These are phyloP conservation scores for Megalops cyprinoides DNA, from an alignment of 2,797 vertebrate genomes.

Conservation along the genomic window DNA sequence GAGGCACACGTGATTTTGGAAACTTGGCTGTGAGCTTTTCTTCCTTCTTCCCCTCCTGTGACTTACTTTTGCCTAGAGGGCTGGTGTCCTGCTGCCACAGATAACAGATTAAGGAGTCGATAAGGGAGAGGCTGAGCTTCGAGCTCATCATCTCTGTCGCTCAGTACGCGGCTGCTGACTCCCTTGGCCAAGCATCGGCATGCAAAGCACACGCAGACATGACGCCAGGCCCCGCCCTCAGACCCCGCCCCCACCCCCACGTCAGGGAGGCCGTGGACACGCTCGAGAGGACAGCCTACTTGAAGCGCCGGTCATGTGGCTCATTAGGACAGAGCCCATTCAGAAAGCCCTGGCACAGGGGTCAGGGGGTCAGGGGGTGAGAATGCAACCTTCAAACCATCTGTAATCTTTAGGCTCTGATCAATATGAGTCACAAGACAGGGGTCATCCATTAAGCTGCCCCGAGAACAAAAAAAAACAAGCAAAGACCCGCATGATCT, in stretches of 20 bases:
- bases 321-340: conserved; percentile 13
- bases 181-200: too few relatives aligned
- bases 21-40: not conserved
- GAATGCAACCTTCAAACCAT: conserved; percentile 43
- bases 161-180: not conserved
- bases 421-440: conserved; percentile 47
- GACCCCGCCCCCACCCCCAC: not conserved
- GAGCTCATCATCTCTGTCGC: not conserved
- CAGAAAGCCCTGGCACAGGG: conserved; percentile 38
- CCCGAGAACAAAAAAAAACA: conserved; percentile 19
- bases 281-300: not conserved
- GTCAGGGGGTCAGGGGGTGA: conserved; percentile 49
- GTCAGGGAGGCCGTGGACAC: not conserved
- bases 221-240: too few relatives aligned
- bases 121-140: not conserved
- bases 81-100: not conserved
- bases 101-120: not conserved
- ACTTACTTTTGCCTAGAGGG: not conserved
- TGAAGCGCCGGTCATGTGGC: too few relatives aligned
- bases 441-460: conserved; percentile 25
- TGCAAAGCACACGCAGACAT: too few relatives aligned
- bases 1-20: not conserved
- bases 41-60: not conserved
- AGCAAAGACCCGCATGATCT: conserved; percentile 27
- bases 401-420: conserved; percentile 48